Base-by-base conservation (phyloP, 2,888 invertebrate genomes). In the Hypselothyrea guttata region DNA sequence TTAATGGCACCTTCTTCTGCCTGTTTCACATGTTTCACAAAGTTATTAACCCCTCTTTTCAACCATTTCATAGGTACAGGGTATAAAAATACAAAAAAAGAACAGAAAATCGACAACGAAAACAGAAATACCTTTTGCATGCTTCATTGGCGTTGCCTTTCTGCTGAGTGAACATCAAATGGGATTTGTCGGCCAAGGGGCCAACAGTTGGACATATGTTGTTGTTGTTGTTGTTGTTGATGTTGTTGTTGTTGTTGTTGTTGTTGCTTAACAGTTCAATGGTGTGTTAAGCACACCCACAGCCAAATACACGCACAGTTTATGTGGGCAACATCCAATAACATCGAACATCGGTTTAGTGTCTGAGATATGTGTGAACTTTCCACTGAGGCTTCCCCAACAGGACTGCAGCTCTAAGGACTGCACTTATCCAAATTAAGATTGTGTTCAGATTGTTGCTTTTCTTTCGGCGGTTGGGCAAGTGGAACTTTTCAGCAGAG, bases 121-220 rank as follows among this genome's bases (percentile, higher is more conserved):
- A 76, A 75, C 70, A 81, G 78, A 73, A 82, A 76, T 78, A 82
- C 78, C 84, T 83, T 83, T 86, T 83, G 74, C 81, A 85, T 81
- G 84, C 86, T 86, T 85, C 85, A 84, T 83, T 84, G 86, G 69
- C 75, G 60, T 74, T 84, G 75, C 72, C 78, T 81, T 84, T 84
- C 78, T 82, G 82, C 84, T 83, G 84, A 77, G 70, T 84, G 82
- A 84, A 83, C 82, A 76, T 84, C 82, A 83, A 83, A 83, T 84
- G 84, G 82, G 82, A 83, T 84, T 81, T 83, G 75, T 71, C 72
- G 71, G 67, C 51, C 41, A 53, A 46, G 57, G 58, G 51, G 64
- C 58, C 63, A 60, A 59, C 58, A 45, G 40, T 70, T 53, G 83
- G 74, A 79, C 83, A 71, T 64, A 75, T 70, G 27, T 48, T 61